Evolutionary conservation across 2,113 vertebrate genomes (phyloP), one percentile per base, ranked within the genome.

Genomic region (Nothobranchius kuhntae): DNA sequence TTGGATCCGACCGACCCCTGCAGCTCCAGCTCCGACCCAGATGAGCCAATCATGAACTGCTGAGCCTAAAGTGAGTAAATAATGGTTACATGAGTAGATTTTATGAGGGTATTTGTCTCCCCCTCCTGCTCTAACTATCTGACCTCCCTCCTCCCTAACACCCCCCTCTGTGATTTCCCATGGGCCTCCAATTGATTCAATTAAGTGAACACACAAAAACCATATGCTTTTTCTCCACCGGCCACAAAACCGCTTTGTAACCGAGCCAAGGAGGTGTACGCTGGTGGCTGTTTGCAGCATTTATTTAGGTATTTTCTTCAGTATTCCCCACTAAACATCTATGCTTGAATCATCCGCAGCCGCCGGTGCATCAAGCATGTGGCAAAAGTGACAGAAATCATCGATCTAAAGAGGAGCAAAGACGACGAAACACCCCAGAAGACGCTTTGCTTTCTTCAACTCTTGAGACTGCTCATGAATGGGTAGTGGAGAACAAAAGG

Each of bases 381-480:
- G 30, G 30, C 30, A 30, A 30, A 30, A 30, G 30, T 30, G 3
- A 30, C 30, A 30, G 2, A 21, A 30, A 30, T 30, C 30, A 30
- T 30, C 30, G 30, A 30, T 4, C 30, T 30, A 30, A 30, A 30
- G 30, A 30, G 30, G 4, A 30, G 4, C 30, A 4, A 30, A 30
- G 30, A 30, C 2, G 30, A 85, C 68, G 74, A 71, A 84, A 81
- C 80, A 92, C 92, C 82, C 92, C 93, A 91, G 64, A 83, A 92
- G 88, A 87, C 92, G 92, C 93, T 87, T 93, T 90, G 94, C 94
- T 95, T 95, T 95, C 94, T 95, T 56, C 2, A 11, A 40, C 36
- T 42, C 52, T 94, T 89, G 79, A 75, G 84, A 80, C 75, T 65
- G 65, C 58, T 83, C 53, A 38, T 82, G 86, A 86, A 87, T 86